These are phyloP conservation scores for Chloropsis cyanopogon DNA, from an alignment of 2,113 vertebrate species.

Conservation along the genomic window DNA sequence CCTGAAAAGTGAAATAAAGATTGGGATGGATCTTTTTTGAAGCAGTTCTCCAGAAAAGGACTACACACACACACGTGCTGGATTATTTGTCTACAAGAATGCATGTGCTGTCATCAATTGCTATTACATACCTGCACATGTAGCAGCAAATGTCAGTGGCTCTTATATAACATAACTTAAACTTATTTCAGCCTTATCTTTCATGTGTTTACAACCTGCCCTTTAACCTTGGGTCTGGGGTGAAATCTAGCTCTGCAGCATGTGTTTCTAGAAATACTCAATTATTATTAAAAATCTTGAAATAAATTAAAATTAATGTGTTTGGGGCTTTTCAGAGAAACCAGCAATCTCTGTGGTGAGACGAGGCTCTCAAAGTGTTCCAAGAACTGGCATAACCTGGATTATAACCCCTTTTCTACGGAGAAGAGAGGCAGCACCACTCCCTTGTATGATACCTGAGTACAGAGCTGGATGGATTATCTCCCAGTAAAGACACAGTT, in stretches of 20 bases:
- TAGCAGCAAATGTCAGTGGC: not conserved
- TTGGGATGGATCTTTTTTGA: not conserved
- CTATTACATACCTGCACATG: not conserved
- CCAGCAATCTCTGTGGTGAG: rapidly evolving
- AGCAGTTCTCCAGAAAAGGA: not conserved
- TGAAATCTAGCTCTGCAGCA: not conserved
- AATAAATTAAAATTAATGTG: not conserved
- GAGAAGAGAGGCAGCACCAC: not conserved
- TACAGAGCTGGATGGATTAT: not conserved
- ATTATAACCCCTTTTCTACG: not conserved
- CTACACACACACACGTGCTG: not conserved
- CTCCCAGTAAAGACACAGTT: not conserved
- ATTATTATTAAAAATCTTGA: not conserved
- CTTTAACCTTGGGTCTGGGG: not conserved
- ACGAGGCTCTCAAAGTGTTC: not conserved
- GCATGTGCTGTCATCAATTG: not conserved
- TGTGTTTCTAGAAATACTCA: slow-evolving; percentile 2
- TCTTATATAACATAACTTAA: not conserved
- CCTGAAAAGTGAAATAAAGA: not conserved
- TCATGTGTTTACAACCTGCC: slow-evolving; percentile 6
- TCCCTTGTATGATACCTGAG: not conserved
- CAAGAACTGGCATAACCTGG: not conserved
- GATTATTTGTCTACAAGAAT: not conserved
- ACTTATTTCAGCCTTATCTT: not conserved
- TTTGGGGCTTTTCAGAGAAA: not conserved